Percentiles rank a stretch among this genome's conserved stretches.
These are phyloP conservation scores for Dusona sp. DNA, from an alignment of 2,888 invertebrate species.

Conservation along the genomic window DNA sequence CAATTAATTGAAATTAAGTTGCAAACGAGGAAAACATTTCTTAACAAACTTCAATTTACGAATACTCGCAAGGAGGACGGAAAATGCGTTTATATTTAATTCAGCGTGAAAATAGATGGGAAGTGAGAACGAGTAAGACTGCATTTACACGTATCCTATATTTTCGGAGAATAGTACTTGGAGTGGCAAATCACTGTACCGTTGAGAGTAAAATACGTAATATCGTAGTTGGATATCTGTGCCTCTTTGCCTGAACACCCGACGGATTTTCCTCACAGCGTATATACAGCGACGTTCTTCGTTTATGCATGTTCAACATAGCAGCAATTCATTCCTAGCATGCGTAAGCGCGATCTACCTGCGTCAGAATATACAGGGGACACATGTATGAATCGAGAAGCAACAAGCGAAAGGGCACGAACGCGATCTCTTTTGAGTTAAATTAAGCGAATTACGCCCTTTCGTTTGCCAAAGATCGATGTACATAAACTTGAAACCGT, in stretches of 20 bases:
- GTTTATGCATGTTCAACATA: slow-evolving; percentile 23
- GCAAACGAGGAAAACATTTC: background rate
- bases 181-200: slow-evolving; percentile 7
- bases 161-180: background rate
- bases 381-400: background rate
- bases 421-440: background rate
- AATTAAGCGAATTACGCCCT: slow-evolving; percentile 11
- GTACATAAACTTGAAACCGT: slow-evolving; percentile 23
- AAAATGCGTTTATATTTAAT: background rate
- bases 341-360: slow-evolving; percentile 30
- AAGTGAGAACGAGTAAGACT: background rate
- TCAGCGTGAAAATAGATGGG: background rate
- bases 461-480: slow-evolving; percentile 1
- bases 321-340: slow-evolving; percentile 33
- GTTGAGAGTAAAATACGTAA: background rate
- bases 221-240: background rate
- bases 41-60: background rate
- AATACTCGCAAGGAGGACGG: background rate
- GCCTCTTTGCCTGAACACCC: background rate
- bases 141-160: background rate
- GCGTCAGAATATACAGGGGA: slow-evolving; percentile 10
- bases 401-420: background rate
- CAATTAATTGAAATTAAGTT: background rate
- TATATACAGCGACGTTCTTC: background rate
- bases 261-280: slow-evolving; percentile 7